Evolutionary conservation across 2,888 invertebrate genomes (phyloP).

Genomic region (Leptinotarsa peninsularis): DNA sequence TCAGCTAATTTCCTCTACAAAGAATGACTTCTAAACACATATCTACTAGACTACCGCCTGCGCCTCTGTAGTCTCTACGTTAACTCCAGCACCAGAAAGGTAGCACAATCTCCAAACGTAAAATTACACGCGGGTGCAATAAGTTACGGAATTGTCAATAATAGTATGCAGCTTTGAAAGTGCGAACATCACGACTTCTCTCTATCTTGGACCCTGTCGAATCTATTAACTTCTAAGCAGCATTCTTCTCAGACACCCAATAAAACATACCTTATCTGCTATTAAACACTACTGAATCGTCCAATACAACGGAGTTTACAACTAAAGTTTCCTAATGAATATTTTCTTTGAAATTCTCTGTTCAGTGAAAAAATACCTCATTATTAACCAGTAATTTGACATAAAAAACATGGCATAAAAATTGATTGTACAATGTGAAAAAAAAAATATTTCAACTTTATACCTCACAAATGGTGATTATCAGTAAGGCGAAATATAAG

Average conservation of each 20-base stretch:
- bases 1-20: no score
- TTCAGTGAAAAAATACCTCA: no score
- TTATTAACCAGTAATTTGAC: no score
- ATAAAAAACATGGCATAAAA: no score
- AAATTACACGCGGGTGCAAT: conserved; percentile 46
- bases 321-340: no score
- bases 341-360: no score
- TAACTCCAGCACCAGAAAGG: conserved; percentile 3
- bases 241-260: conserved; percentile 50
- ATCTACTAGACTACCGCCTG: not conserved
- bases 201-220: conserved; percentile 47
- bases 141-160: conserved; percentile 52
- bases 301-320: not conserved
- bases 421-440: no score
- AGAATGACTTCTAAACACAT: not conserved
- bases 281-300: not conserved
- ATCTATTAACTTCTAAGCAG: conserved; percentile 51
- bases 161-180: conserved; percentile 53
- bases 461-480: no score
- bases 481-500: no score
- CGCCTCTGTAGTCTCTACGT: not conserved
- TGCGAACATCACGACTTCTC: conserved; percentile 56
- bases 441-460: no score
- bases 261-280: conserved; percentile 41
- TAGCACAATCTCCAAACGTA: conserved; percentile 46